These are phyloP conservation scores for Alectura lathami DNA, from an alignment of 2,113 vertebrate species.

Conservation along the genomic window DNA sequence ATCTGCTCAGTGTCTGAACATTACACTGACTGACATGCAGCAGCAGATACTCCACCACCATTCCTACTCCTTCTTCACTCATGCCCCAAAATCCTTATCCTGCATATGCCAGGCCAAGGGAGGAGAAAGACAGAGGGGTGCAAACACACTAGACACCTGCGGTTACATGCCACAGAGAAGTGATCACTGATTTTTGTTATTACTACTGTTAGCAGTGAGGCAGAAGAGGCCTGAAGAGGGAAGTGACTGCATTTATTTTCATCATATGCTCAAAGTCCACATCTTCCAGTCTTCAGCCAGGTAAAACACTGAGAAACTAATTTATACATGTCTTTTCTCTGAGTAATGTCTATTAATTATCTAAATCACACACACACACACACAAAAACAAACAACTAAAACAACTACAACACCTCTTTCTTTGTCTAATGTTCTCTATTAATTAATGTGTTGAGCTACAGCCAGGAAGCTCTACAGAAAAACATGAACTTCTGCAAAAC, in stretches of 20 bases:
- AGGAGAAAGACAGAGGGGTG: not conserved
- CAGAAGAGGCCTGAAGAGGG: not conserved
- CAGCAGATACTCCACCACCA: not conserved
- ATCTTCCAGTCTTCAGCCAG: not conserved
- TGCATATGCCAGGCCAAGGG: not conserved
- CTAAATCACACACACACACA: too few species aligned
- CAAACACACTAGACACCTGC: not conserved
- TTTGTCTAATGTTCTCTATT: not conserved
- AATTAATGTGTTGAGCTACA: not conserved
- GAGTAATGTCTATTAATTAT: not conserved
- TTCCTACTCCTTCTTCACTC: not conserved
- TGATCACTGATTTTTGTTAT: not conserved
- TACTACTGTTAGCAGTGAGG: not conserved
- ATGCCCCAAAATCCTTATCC: not conserved
- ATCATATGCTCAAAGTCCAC: not conserved
- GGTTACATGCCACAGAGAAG: not conserved
- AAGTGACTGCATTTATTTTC: not conserved
- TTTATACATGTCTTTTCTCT: not conserved
- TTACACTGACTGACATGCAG: not conserved
- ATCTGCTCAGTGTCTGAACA: not conserved
- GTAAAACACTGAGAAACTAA: not conserved
- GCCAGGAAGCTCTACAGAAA: not conserved
- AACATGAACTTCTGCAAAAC: not conserved
- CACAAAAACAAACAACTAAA: not conserved
- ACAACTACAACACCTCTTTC: not conserved